Evolutionary conservation across 2,888 invertebrate species (phyloP).

Genomic region (Petrophora chlorosata): DNA sequence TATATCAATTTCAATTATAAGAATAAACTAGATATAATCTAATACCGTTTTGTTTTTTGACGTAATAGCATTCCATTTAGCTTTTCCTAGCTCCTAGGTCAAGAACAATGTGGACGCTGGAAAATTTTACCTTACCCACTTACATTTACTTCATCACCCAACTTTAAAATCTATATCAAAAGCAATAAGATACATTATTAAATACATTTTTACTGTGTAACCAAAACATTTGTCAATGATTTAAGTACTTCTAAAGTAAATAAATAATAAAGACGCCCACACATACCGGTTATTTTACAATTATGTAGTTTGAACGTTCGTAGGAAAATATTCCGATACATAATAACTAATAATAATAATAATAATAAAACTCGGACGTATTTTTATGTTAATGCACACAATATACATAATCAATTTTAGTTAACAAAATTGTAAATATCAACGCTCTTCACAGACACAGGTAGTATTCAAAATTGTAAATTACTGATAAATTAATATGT

Average conservation of each 20-base stretch:
- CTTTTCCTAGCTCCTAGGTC: slow-evolving; percentile 49
- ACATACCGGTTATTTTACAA: slow-evolving; percentile 38
- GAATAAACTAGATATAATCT: neutral
- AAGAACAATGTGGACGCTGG: slow-evolving; percentile 47
- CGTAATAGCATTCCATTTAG: slow-evolving; percentile 11
- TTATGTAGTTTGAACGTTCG: slow-evolving; percentile 34
- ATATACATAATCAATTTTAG: too few relatives aligned
- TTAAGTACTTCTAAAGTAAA: slow-evolving; percentile 44
- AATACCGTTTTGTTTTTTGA: slow-evolving; percentile 1
- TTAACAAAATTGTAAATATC: too few relatives aligned
- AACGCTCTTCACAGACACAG: too few relatives aligned
- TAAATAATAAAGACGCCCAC: slow-evolving; percentile 44
- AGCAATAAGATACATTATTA: slow-evolving; percentile 31
- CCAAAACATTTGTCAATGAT: slow-evolving; percentile 39
- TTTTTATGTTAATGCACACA: too few relatives aligned
- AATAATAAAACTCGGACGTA: too few relatives aligned
- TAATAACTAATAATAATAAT: too few relatives aligned
- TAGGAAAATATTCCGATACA: too few relatives aligned
- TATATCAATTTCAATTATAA: too few relatives aligned
- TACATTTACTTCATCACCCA: slow-evolving; percentile 16
- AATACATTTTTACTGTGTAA: slow-evolving; percentile 22
- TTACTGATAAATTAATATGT: too few relatives aligned
- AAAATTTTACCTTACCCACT: slow-evolving; percentile 45
- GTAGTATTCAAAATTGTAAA: too few relatives aligned
- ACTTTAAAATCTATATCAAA: slow-evolving; percentile 39